Percentiles rank a stretch among this genome's conserved stretches.
Conservation (phyloP, 2,113 vertebrate species). For the Polyodon spathula region DNA sequence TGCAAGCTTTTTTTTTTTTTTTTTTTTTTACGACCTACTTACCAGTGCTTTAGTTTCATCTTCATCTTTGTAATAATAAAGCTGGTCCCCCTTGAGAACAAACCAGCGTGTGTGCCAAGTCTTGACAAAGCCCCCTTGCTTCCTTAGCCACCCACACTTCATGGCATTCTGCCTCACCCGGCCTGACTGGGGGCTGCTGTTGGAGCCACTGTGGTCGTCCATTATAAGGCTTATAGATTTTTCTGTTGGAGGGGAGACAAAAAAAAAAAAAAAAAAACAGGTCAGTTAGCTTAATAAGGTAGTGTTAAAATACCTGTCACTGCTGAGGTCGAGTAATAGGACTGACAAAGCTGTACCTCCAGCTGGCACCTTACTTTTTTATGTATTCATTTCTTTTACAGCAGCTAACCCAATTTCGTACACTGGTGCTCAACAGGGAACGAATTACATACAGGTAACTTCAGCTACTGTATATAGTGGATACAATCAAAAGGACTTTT, state of each 20-base stretch:
- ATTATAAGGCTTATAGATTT: slow-evolving; percentile 47
- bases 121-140: slow-evolving; percentile 98
- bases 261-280: slow-evolving; percentile 25
- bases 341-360: slow-evolving; percentile 4
- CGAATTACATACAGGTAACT: slow-evolving; percentile 8
- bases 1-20: background rate
- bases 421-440: background rate
- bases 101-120: slow-evolving; percentile 97
- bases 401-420: slow-evolving; percentile 5
- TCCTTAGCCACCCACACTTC: slow-evolving; percentile 89
- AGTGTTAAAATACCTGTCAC: background rate
- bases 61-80: slow-evolving; percentile 93
- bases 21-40: slow-evolving; percentile 36
- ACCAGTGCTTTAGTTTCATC: slow-evolving; percentile 94
- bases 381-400: background rate
- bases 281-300: slow-evolving; percentile 13
- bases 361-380: background rate
- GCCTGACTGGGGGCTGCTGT: slow-evolving; percentile 42
- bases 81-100: slow-evolving; percentile 86
- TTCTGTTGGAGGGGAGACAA: slow-evolving; percentile 38
- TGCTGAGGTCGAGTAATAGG: background rate
- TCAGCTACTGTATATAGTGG: background rate
- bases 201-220: slow-evolving; percentile 69
- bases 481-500: slow-evolving; percentile 7
- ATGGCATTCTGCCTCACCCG: slow-evolving; percentile 46